Evolutionary conservation across 2,888 invertebrate species (phyloP).

Genomic region (Coecobrya sp.): DNA sequence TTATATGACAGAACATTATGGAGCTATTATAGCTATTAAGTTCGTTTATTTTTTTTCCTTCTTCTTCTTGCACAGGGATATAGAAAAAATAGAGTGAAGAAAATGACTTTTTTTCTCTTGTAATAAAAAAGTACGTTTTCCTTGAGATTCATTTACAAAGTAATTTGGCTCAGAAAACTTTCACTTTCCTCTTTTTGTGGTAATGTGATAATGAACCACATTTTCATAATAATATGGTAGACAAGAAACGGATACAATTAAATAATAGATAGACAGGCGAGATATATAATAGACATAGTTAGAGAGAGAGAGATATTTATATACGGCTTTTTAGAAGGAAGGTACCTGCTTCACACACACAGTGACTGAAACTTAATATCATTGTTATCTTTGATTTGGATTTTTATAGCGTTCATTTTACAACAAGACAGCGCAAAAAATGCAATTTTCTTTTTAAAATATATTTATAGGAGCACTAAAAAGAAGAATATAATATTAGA

Average conservation of each 20-base stretch:
- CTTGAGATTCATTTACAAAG: too few species aligned
- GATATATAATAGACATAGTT: conserved; percentile 2
- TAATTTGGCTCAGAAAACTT: conserved; percentile 10
- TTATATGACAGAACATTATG: neutral
- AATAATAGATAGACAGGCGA: neutral
- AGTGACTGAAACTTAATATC: neutral
- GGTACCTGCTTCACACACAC: conserved; percentile 72
- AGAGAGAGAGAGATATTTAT: conserved; percentile 27
- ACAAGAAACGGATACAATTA: conserved; percentile 9
- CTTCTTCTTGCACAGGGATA: neutral
- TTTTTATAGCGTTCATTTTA: conserved; percentile 29
- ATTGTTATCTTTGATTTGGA: conserved; percentile 24
- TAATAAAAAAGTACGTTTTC: conserved; percentile 21
- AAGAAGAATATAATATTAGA: neutral
- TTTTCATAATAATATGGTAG: neutral
- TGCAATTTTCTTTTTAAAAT: neutral
- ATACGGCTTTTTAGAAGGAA: conserved; percentile 78
- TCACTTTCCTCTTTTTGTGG: conserved; percentile 8
- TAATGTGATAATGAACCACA: conserved; percentile 31
- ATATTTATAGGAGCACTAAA: neutral
- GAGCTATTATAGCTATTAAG: neutral
- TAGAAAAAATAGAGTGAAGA: neutral
- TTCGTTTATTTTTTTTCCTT: neutral
- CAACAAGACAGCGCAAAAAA: conserved; percentile 30
- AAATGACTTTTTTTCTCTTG: conserved; percentile 20